phyloP scores from a whole-genome alignment of 92 coral and sea anemone genomes.

The Phenganax stokvisi region DNA sequence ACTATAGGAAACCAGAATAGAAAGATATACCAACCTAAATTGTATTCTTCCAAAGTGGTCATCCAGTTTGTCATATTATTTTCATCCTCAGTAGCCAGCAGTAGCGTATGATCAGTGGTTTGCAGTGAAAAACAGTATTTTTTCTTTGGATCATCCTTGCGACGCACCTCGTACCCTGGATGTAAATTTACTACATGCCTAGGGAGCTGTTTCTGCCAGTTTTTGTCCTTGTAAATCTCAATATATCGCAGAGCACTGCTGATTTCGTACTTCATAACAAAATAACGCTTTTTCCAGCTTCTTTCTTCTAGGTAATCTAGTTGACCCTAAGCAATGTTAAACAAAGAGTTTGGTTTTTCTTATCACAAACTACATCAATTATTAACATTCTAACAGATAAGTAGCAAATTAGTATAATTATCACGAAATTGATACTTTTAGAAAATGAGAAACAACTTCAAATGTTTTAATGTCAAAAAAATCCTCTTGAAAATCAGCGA shows the following conservation, averaged over 20 bases:
- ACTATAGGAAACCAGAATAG: no score
- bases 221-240: constrained; percentile 74
- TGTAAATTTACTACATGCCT: constrained; percentile 83
- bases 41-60: constrained; percentile 69
- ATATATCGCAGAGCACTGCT: constrained; percentile 72
- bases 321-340: constrained; percentile 49
- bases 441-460: background rate
- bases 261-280: constrained; percentile 76
- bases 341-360: no score
- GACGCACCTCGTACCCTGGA: constrained; percentile 71
- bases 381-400: background rate
- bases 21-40: constrained; percentile 58
- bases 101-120: constrained; percentile 76
- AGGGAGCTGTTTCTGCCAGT: constrained; percentile 77
- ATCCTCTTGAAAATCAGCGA: background rate
- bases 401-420: background rate
- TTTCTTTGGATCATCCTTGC: constrained; percentile 63
- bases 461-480: background rate
- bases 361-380: background rate
- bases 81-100: constrained; percentile 76
- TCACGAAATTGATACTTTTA: background rate
- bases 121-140: constrained; percentile 74
- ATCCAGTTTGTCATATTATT: constrained; percentile 77
- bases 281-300: constrained; percentile 90
- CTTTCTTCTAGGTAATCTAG: constrained; percentile 81